Conservation (phyloP, 2,113 vertebrate species). For the Chrysochloris asiatica region DNA sequence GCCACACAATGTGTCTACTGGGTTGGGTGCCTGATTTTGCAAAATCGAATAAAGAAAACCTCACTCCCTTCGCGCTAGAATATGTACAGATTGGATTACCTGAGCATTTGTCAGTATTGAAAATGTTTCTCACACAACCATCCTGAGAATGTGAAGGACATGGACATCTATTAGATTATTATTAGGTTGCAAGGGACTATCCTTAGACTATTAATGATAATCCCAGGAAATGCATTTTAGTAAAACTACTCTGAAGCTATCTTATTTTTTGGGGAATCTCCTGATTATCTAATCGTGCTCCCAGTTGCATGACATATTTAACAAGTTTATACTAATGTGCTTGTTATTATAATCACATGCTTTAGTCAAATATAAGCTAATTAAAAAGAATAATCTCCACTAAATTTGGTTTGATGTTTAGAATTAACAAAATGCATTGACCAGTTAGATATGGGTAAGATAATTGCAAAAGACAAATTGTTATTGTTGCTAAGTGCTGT, state of each 20-base stretch:
- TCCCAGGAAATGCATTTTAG: slow-evolving; percentile 16
- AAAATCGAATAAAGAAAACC: too few relatives aligned
- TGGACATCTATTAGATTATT: background rate
- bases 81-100: too few relatives aligned
- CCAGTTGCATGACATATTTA: background rate
- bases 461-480: too few relatives aligned
- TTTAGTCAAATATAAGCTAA: slow-evolving; percentile 34
- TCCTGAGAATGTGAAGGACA: background rate
- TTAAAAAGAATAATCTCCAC: background rate
- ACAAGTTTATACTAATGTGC: background rate
- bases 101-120: too few relatives aligned
- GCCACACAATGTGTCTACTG: too few relatives aligned
- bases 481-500: too few relatives aligned
- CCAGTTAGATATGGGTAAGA: background rate
- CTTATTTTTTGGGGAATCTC: background rate
- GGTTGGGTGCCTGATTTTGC: too few relatives aligned
- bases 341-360: background rate
- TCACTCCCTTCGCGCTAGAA: too few relatives aligned
- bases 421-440: background rate
- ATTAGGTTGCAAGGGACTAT: slow-evolving; percentile 20
- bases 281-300: background rate
- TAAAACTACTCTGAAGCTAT: background rate
- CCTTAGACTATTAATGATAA: background rate
- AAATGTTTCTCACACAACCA: too few relatives aligned
- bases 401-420: background rate